Conservation (phyloP, 2,888 invertebrate species). For the Branchipolynoe longqiensis region DNA sequence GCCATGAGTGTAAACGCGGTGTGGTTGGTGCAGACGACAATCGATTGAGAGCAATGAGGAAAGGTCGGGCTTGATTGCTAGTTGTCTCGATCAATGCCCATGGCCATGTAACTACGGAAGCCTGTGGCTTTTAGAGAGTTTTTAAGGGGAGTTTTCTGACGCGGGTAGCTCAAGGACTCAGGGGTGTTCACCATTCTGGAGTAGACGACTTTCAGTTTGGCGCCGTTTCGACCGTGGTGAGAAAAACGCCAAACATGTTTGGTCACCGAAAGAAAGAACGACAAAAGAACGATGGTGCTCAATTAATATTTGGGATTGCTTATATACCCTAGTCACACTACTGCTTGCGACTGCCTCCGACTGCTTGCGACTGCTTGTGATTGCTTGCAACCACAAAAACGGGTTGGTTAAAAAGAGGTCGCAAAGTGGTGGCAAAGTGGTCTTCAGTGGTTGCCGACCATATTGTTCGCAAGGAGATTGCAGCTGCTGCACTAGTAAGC, state of each 20-base stretch:
- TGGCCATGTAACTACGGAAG: constrained; percentile 25
- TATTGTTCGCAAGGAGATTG: too few relatives aligned
- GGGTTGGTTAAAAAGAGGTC: too few relatives aligned
- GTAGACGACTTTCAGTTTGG: not conserved
- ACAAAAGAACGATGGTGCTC: too few relatives aligned
- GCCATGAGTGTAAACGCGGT: too few relatives aligned
- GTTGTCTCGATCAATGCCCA: not conserved
- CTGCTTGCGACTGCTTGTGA: too few relatives aligned
- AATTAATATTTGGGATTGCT: constrained; percentile 45
- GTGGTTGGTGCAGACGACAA: not conserved
- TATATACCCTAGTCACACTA: too few relatives aligned
- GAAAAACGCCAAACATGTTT: not conserved
- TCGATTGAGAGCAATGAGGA: not conserved
- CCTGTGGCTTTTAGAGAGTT: constrained; percentile 20
- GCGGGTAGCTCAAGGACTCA: not conserved
- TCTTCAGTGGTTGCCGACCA: too few relatives aligned
- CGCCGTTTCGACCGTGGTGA: not conserved
- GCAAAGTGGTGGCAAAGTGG: too few relatives aligned
- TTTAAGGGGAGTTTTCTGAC: not conserved
- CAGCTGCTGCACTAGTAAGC: too few relatives aligned
- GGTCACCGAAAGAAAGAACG: not conserved
- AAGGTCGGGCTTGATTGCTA: not conserved
- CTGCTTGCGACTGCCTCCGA: too few relatives aligned
- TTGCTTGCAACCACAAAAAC: too few relatives aligned
- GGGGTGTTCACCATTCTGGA: not conserved